Evolutionary conservation across 2,113 vertebrate genomes (phyloP), one percentile per base, ranked within the genome.

Genomic region (Eptatretus burgeri): DNA sequence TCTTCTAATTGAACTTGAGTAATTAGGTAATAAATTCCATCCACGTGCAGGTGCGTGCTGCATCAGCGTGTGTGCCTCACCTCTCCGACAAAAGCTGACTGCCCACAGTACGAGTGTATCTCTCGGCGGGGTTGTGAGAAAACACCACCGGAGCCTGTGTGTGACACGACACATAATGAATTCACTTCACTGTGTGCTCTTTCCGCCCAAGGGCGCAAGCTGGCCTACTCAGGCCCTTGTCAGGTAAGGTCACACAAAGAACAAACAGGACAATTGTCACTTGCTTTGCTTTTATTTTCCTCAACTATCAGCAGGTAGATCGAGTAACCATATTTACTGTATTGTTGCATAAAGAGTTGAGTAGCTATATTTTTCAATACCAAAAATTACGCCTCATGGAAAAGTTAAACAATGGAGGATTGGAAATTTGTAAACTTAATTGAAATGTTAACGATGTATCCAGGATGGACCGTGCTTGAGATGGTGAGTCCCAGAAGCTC

Each of bases 181-280:
- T 83, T 94, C 67, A 66, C 52, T 41, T 91, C 75, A 64, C 71
- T 80, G 66, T 98, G 91, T 68, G 75, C 77, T 65, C 75, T 98
- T 67, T 81, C 82, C 70, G 84, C 89, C 70, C 78, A 79, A 62
- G 83, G 82, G 27, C 94, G 89, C 68, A 80, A 64, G 50, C 73
- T 93, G 65, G 82, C 85, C 7, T 98, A 95, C 74, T 77, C 69
- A 73, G 89, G 91, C 13, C 80, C 80, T 0, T 98, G 91, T 71
- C 87, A 95, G 82, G 91, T 98, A 80, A 62, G 50, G 10, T 41
- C 27, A 41, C 27, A 41, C 7, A 41, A 7, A 41, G 7, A 41
- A 41, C 27, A 41, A 41, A 7, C 7, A 41, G 27, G 27, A 7
- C 27, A 41, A 41, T 41, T 41, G 27, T 7, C 27, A 41, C 27